Percentiles rank a stretch among this genome's conserved stretches.
phyloP scores from a whole-genome alignment of 2,113 vertebrate species.

The Zeus faber region DNA sequence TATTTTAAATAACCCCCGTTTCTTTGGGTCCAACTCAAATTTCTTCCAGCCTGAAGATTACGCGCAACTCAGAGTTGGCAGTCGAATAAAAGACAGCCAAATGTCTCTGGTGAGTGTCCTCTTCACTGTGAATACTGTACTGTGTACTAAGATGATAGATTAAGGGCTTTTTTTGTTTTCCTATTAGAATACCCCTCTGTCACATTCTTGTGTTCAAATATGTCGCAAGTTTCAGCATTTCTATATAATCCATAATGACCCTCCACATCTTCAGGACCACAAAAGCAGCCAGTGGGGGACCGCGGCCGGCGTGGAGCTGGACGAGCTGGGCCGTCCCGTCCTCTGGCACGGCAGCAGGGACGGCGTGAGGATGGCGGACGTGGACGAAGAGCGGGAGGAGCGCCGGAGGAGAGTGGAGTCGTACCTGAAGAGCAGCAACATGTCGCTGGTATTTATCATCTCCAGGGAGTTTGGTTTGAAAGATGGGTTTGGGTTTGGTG shows the following conservation, averaged over 20 bases:
- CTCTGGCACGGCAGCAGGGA: constrained; percentile 31
- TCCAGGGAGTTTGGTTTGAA: background rate
- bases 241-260: too few relatives aligned
- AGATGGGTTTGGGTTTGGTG: background rate
- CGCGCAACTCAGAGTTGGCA: constrained; percentile 68
- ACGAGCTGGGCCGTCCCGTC: constrained; percentile 69
- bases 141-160: background rate
- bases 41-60: constrained; percentile 74
- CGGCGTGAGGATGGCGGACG: constrained; percentile 22
- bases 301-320: constrained; percentile 69
- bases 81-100: constrained; percentile 78
- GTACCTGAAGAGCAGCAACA: constrained; percentile 64
- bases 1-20: constrained; percentile 1
- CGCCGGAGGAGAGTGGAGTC: constrained; percentile 52
- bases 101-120: constrained; percentile 85
- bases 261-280: constrained; percentile 48
- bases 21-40: constrained; percentile 1
- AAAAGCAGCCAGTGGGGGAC: constrained; percentile 74
- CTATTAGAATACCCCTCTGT: background rate
- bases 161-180: too few relatives aligned
- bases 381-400: constrained; percentile 48
- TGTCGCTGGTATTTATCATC: constrained; percentile 62
- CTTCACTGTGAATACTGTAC: too few relatives aligned
- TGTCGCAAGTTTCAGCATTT: too few relatives aligned
- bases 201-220: too few relatives aligned